Evolutionary conservation across 2,888 invertebrate genomes (phyloP).

Genomic region (Leptopilina syphax): DNA sequence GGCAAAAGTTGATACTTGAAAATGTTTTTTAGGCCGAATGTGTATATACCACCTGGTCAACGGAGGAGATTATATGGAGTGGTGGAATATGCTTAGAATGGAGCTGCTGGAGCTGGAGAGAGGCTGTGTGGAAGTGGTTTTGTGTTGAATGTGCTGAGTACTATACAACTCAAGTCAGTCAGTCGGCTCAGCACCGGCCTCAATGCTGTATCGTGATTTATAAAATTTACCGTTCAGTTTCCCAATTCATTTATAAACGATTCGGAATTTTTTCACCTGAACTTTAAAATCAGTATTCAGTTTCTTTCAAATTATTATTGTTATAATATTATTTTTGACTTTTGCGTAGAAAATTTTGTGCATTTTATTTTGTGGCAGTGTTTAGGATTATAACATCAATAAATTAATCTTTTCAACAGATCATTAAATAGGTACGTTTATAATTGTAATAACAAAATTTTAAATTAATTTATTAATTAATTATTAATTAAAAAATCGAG

Average conservation of each 20-base stretch:
- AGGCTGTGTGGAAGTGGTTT: conserved; percentile 35
- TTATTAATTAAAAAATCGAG: neutral
- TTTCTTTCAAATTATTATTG: neutral
- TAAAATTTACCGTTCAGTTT: neutral
- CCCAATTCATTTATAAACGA: neutral
- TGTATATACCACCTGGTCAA: conserved; percentile 17
- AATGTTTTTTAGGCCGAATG: conserved; percentile 13
- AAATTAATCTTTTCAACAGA: neutral
- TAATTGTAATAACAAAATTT: neutral
- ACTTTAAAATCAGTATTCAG: neutral
- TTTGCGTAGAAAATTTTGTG: neutral
- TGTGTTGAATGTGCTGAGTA: conserved; percentile 21
- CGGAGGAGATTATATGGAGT: neutral
- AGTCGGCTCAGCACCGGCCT: conserved; percentile 39
- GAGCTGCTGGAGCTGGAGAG: conserved; percentile 26
- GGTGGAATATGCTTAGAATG: conserved; percentile 27
- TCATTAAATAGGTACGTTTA: conserved; percentile 29
- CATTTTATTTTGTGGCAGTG: conserved; percentile 33
- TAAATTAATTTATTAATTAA: too few relatives aligned
- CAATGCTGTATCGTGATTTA: conserved; percentile 19
- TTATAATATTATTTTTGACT: too few relatives aligned
- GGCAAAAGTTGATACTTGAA: neutral
- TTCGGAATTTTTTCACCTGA: neutral
- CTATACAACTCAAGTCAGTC: conserved; percentile 9
- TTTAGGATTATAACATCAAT: conserved; percentile 25